phyloP scores from a whole-genome alignment of 2,888 invertebrate genomes.

The Iselma pallidipennis region DNA sequence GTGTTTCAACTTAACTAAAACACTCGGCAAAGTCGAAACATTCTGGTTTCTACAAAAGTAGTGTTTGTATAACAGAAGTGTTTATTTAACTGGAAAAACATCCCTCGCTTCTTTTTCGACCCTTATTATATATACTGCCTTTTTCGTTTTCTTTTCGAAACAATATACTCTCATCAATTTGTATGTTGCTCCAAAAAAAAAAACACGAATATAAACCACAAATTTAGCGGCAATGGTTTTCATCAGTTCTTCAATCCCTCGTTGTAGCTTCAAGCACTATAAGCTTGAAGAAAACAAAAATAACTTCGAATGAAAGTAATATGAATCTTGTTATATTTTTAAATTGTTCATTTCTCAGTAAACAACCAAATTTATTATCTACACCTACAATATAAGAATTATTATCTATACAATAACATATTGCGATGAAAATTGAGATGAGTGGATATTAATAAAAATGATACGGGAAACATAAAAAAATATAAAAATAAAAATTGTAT shows the following conservation, averaged over 20 bases:
- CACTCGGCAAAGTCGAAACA: constrained; percentile 31
- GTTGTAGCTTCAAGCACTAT: too few species aligned
- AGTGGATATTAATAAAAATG: neutral
- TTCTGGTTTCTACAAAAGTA: constrained; percentile 35
- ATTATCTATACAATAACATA: neutral
- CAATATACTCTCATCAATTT: too few species aligned
- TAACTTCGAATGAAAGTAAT: too few species aligned
- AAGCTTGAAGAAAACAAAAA: neutral
- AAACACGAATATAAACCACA: neutral
- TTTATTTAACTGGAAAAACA: constrained; percentile 41
- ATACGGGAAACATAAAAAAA: too few species aligned
- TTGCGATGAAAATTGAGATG: neutral
- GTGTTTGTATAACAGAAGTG: constrained; percentile 39
- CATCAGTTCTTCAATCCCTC: too few species aligned
- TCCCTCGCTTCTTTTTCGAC: constrained; percentile 32
- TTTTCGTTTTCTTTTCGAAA: constrained; percentile 5
- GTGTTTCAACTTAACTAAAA: constrained; percentile 27
- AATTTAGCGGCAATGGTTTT: too few species aligned
- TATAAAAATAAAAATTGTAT: too few species aligned
- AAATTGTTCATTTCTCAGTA: neutral
- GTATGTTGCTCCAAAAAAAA: too few species aligned
- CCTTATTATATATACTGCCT: constrained; percentile 8
- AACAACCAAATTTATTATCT: too few species aligned
- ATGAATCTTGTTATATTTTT: too few species aligned
- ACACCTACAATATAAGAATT: neutral